A percentile compares a stretch with the other conserved stretches of the same genome.
Evolutionary conservation across 2,797 vertebrate genomes (phyloP).

Genomic region (Xerus rutilus): DNA sequence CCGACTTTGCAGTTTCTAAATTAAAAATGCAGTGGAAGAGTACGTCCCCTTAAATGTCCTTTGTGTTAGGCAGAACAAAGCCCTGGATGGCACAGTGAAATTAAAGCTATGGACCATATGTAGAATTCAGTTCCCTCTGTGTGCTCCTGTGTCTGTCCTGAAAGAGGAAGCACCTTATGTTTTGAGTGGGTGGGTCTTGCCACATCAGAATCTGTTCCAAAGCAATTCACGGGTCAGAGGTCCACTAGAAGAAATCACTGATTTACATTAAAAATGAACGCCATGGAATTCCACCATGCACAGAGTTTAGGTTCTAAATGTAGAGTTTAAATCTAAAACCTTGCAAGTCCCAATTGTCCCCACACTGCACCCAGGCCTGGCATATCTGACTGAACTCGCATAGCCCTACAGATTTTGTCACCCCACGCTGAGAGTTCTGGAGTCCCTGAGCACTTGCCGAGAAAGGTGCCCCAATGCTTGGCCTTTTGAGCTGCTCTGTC

Average conservation of each 20-base stretch:
- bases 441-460: fast-evolving
- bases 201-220: not conserved
- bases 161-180: fast-evolving
- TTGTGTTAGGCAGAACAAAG: not conserved
- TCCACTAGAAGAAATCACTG: not conserved
- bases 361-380: fast-evolving
- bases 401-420: fast-evolving
- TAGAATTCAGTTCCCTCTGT: not conserved
- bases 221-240: not conserved
- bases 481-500: fast-evolving
- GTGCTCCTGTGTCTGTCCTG: not conserved
- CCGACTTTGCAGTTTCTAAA: not conserved
- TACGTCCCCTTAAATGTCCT: not conserved
- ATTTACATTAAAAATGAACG: not conserved
- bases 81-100: not conserved
- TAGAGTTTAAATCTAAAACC: not conserved
- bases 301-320: not conserved
- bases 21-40: not conserved
- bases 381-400: fast-evolving
- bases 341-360: fast-evolving
- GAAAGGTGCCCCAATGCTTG: not conserved
- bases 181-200: no score
- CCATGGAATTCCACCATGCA: fast-evolving
- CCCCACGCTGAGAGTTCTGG: fast-evolving
- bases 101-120: fast-evolving